Base-by-base conservation (phyloP, 2,113 vertebrate genomes). In the Neomonachus schauinslandi region DNA sequence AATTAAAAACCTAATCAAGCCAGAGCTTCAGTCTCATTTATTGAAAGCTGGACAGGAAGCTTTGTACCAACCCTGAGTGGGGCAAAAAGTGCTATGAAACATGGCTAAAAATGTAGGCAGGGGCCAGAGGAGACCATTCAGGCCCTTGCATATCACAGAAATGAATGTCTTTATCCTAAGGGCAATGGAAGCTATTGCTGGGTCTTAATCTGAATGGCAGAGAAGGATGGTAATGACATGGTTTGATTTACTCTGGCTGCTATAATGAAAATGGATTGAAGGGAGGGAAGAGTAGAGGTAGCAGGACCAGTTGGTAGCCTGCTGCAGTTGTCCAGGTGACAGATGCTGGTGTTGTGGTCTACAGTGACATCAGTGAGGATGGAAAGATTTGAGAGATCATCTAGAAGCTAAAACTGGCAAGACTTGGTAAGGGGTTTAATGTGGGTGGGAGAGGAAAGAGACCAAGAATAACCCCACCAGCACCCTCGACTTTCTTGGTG, bases 1-100 rank as follows among this genome's bases (percentile, higher is more conserved):
- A 91, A 89, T 86, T 96, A 89, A 95, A 95, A 96, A 86, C 13
- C 19, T 92, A 95, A 86, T 95, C 86, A 96, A 89, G 59, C 74
- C 88, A 49, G 28, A 69, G 21, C 4, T 84, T 33, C 65, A 61
- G 42, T 61, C n/a, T 87, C 28, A 94, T 93, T 93, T 93, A 67
- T 51, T 55, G 21, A 89, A 89, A 86, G 31, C 81, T 72, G 18
- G 71, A 22, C 42, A 95, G 7, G n/a, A 94, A 85, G 72, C 36
- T 77, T 65, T 76, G 26, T 76, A 74, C 28, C 26, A 95, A 28
- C 14, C 11, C 15, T 57, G 33, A 91, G n/a, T 76, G 14, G 28
- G 80, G 14, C 13, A n/a, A 57, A 93, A 88, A 57, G n/a, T 91
- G n/a, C 31, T 90, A 51, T 36, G 10, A 76, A 80, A 63, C 6